phyloP scores from a whole-genome alignment of 1,140 invertebrate genomes.

The Drosophila prosaltans region DNA sequence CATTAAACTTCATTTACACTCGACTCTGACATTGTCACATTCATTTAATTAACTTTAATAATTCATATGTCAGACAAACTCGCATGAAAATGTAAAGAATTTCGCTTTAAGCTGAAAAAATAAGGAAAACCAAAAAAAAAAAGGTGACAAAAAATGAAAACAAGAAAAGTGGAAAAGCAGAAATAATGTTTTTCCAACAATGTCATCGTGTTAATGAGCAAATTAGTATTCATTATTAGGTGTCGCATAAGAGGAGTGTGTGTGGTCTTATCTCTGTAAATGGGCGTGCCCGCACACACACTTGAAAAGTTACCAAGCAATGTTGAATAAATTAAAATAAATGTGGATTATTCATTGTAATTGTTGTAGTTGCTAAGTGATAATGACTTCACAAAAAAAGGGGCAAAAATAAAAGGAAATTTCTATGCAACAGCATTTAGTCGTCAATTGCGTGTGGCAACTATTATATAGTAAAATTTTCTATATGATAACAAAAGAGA shows the following conservation, averaged over 20 bases:
- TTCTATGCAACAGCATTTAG: constrained; percentile 16
- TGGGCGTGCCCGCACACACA: constrained; percentile 47
- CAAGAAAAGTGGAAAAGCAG: constrained; percentile 31
- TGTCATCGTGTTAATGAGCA: constrained; percentile 70
- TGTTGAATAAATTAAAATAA: constrained; percentile 73
- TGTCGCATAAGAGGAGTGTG: constrained; percentile 41
- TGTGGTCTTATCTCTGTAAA: constrained; percentile 21
- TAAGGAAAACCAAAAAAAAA: not conserved
- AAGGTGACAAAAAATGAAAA: not conserved
- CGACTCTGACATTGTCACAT: constrained; percentile 40
- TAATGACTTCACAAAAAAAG: constrained; percentile 41
- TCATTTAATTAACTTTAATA: constrained; percentile 80
- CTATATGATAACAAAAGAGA: constrained; percentile 3
- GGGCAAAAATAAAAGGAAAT: not conserved
- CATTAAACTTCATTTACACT: constrained; percentile 60
- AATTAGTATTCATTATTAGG: constrained; percentile 81
- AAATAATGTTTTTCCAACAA: constrained; percentile 63
- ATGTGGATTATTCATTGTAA: constrained; percentile 54
- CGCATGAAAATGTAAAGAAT: constrained; percentile 32
- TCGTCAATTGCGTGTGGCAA: constrained; percentile 3
- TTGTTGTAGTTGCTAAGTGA: constrained; percentile 64
- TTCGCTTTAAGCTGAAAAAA: constrained; percentile 49
- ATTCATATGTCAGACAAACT: constrained; percentile 56
- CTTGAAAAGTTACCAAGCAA: constrained; percentile 51
- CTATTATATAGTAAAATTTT: not conserved